Conservation (phyloP, 2,113 vertebrate genomes). For the Cinclus cinclus region DNA sequence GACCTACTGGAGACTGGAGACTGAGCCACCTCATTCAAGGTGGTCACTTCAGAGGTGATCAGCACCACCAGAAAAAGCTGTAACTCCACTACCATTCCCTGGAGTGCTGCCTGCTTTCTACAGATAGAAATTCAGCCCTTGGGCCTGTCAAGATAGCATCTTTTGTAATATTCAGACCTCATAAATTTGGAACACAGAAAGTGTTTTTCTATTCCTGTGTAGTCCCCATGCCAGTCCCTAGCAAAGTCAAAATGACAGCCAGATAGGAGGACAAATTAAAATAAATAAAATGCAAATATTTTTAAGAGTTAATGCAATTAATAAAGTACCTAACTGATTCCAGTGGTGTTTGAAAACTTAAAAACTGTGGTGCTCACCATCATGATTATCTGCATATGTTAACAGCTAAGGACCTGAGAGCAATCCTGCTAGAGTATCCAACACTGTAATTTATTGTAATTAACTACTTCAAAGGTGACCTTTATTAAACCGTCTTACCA, state of each 20-base stretch:
- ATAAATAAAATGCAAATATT: not conserved
- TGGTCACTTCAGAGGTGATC: not conserved
- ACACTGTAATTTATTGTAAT: conserved; percentile 27
- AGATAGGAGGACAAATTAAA: not conserved
- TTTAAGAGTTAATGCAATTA: not conserved
- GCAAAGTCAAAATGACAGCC: not conserved
- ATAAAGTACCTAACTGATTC: not conserved
- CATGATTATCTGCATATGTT: not conserved
- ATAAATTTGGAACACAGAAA: not conserved
- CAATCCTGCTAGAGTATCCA: conserved; percentile 37
- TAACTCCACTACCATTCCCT: not conserved
- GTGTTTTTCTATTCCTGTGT: not conserved
- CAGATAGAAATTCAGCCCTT: not conserved
- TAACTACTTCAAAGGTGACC: conserved; percentile 55
- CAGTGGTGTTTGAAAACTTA: conserved; percentile 24
- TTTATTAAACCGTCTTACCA: conserved; percentile 30
- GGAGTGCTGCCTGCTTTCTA: not conserved
- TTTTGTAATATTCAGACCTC: conserved; percentile 26
- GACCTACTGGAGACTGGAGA: not conserved
- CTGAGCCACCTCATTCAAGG: not conserved
- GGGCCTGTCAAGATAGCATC: not conserved
- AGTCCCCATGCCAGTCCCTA: not conserved
- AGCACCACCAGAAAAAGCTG: not conserved
- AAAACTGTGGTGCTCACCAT: conserved; percentile 14
- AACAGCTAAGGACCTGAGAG: not conserved